These are phyloP conservation scores for Silvanus unidentatus DNA, from an alignment of 2,888 invertebrate genomes.

Conservation along the genomic window DNA sequence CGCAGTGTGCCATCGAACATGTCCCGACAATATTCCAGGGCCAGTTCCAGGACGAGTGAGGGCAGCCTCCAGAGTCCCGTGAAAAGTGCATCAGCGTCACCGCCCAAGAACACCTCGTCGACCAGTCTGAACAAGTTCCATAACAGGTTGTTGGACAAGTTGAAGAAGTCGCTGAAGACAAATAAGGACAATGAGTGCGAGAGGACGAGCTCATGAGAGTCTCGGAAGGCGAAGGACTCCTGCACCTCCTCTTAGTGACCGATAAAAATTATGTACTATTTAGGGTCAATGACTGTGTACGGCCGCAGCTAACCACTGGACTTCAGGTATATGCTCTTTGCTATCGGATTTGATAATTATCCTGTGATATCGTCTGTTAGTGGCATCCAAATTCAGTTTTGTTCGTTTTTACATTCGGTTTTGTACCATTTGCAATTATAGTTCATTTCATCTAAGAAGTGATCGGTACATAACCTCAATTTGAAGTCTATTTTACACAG, in stretches of 20 bases:
- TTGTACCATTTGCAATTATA: no score
- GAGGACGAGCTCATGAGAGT: constrained; percentile 52
- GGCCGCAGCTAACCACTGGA: constrained; percentile 22
- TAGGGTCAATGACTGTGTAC: constrained; percentile 23
- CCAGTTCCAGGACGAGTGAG: constrained; percentile 59
- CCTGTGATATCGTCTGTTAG: constrained; percentile 36
- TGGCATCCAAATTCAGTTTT: no score
- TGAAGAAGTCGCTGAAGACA: constrained; percentile 64
- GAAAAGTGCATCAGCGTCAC: constrained; percentile 61
- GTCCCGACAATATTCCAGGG: constrained; percentile 54
- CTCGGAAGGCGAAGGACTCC: constrained; percentile 18
- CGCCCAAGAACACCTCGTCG: constrained; percentile 56
- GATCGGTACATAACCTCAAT: no score
- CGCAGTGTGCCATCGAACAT: constrained; percentile 63
- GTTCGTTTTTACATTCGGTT: no score
- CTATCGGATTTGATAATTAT: constrained; percentile 12
- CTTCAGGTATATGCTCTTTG: constrained; percentile 30
- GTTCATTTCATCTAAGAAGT: no score
- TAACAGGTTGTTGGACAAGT: constrained; percentile 71
- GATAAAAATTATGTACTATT: not conserved
- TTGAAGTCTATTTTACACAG: no score
- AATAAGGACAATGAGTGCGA: constrained; percentile 51
- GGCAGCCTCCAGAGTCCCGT: constrained; percentile 59
- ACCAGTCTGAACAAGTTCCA: constrained; percentile 71
- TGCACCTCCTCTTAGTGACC: constrained; percentile 23